A percentile compares a stretch with the other conserved stretches of the same genome.
These are phyloP conservation scores for Dryobota labecula DNA, from an alignment of 2,888 invertebrate species.

Conservation along the genomic window DNA sequence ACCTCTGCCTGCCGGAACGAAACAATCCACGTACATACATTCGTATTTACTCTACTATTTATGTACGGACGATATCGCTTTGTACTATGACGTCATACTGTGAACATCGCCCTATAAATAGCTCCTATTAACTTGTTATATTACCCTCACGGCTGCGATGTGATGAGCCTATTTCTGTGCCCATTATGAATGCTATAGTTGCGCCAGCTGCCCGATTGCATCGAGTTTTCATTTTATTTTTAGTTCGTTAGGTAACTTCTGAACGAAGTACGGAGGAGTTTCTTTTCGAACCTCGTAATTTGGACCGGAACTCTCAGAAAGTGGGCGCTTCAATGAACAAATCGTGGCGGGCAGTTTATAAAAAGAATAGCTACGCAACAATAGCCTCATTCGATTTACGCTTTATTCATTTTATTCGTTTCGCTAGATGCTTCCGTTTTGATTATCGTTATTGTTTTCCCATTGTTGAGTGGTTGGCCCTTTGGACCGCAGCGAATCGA, in stretches of 20 bases:
- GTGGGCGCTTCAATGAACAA: slow-evolving; percentile 76
- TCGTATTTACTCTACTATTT: slow-evolving; percentile 74
- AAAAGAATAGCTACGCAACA: slow-evolving; percentile 78
- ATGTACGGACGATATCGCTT: slow-evolving; percentile 60
- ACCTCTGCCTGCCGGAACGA: slow-evolving; percentile 76
- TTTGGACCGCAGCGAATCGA: slow-evolving; percentile 65
- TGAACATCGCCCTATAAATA: slow-evolving; percentile 65
- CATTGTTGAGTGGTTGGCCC: slow-evolving; percentile 69
- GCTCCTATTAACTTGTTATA: slow-evolving; percentile 64
- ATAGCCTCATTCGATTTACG: slow-evolving; percentile 83
- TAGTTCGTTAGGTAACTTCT: slow-evolving; percentile 77
- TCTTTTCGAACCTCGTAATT: slow-evolving; percentile 80
- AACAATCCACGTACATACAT: slow-evolving; percentile 76
- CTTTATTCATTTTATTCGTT: slow-evolving; percentile 73
- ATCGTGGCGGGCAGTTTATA: slow-evolving; percentile 79
- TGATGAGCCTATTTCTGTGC: slow-evolving; percentile 64
- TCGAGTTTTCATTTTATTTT: slow-evolving; percentile 76
- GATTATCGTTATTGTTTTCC: slow-evolving; percentile 76
- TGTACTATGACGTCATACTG: slow-evolving; percentile 73
- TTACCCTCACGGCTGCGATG: slow-evolving; percentile 54
- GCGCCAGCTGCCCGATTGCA: slow-evolving; percentile 68
- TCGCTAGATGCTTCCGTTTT: slow-evolving; percentile 71
- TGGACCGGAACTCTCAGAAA: slow-evolving; percentile 77
- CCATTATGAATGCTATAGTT: slow-evolving; percentile 64
- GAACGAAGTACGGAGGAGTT: slow-evolving; percentile 71